Conservation (phyloP, 2,797 vertebrate genomes). For the Enteromius fasciolatus region DNA sequence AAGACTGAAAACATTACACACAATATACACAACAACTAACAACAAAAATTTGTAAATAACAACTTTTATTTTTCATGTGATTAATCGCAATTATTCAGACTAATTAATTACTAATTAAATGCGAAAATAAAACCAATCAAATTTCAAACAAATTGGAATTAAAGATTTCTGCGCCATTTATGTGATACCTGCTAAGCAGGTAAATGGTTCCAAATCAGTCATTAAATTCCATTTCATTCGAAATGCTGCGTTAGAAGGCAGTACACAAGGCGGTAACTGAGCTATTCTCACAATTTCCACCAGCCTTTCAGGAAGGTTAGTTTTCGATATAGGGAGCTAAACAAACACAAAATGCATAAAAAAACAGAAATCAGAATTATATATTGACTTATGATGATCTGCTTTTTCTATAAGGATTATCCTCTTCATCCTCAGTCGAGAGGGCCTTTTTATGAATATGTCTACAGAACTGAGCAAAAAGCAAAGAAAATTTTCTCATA, state of each 20-base stretch:
- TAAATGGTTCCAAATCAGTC: neutral
- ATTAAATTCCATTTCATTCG: neutral
- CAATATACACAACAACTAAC: too few relatives aligned
- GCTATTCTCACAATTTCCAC: neutral
- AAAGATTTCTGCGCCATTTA: neutral
- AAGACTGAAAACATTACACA: too few relatives aligned
- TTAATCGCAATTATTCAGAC: too few relatives aligned
- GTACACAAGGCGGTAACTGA: neutral
- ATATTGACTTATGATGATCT: neutral
- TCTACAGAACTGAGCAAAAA: conserved; percentile 26
- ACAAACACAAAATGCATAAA: neutral
- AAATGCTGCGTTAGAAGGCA: neutral
- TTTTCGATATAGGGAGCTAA: neutral
- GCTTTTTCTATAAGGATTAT: conserved; percentile 29
- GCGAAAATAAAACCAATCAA: neutral
- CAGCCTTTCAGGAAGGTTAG: neutral
- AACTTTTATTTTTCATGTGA: too few relatives aligned
- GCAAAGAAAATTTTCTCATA: conserved; percentile 1
- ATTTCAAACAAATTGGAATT: neutral
- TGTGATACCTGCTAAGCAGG: neutral
- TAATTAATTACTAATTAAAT: too few relatives aligned
- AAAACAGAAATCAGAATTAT: neutral
- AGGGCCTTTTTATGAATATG: conserved; percentile 19
- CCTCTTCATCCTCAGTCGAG: neutral
- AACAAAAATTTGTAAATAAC: too few relatives aligned